Percentiles rank a stretch among this genome's conserved stretches.
Conservation (phyloP, 2,888 invertebrate genomes). For the Uloborus plumipes region DNA sequence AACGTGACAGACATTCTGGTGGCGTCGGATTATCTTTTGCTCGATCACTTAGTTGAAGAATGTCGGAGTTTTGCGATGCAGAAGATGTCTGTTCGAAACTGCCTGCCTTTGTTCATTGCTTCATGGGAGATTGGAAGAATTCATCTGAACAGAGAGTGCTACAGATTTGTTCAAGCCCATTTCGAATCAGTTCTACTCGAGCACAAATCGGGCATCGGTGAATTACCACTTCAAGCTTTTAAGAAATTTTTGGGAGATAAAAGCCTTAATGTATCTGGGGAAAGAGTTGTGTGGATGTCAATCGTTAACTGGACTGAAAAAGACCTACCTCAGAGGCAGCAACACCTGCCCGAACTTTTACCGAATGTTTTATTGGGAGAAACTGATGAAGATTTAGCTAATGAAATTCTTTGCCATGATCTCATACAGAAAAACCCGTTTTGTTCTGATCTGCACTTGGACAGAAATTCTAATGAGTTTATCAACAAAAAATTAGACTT, state of each 20-base stretch:
- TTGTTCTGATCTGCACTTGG: neutral
- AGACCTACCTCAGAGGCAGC: neutral
- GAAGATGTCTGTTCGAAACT: too few relatives aligned
- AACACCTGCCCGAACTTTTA: conserved; percentile 10
- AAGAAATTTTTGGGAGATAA: too few relatives aligned
- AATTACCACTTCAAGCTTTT: conserved; percentile 14
- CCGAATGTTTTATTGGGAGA: neutral
- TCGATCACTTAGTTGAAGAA: too few relatives aligned
- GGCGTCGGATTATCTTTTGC: too few relatives aligned
- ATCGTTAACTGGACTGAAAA: conserved; percentile 12
- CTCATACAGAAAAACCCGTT: neutral
- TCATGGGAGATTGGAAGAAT: conserved; percentile 7
- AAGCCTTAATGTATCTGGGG: conserved; percentile 17
- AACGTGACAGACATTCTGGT: too few relatives aligned
- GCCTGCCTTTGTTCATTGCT: conserved; percentile 4
- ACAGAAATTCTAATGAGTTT: too few relatives aligned
- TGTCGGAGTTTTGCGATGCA: too few relatives aligned
- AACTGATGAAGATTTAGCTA: conserved; percentile 15
- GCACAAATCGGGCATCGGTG: neutral
- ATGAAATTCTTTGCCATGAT: neutral
- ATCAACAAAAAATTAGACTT: too few relatives aligned
- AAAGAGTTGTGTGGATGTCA: neutral
- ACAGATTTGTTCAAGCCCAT: too few relatives aligned
- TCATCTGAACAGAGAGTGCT: too few relatives aligned
- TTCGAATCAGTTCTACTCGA: conserved; percentile 13